Conservation (phyloP, 2,888 invertebrate species). For the Hetaerina titia region DNA sequence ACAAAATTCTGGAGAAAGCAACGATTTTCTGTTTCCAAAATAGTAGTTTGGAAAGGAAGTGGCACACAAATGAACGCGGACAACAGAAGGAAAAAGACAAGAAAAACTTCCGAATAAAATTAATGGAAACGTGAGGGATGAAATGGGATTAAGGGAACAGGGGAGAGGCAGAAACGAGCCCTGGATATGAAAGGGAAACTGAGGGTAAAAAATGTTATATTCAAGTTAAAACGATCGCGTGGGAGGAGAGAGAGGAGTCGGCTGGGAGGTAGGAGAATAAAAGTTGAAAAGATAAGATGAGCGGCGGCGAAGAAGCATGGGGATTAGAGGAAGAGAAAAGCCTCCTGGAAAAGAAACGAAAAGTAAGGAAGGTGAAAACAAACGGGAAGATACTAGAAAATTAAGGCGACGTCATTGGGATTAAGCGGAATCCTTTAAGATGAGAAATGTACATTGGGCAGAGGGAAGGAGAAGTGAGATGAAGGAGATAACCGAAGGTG, state of each 20-base stretch:
- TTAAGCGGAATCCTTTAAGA: background rate
- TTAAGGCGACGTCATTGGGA: background rate
- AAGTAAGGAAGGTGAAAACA: background rate
- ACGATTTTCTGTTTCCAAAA: no score
- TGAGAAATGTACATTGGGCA: background rate
- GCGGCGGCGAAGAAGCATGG: background rate
- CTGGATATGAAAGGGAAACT: background rate
- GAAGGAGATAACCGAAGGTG: background rate
- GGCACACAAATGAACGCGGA: no score
- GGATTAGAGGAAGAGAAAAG: background rate
- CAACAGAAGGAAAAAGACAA: no score
- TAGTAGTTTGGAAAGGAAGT: no score
- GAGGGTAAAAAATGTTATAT: background rate
- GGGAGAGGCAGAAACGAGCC: no score
- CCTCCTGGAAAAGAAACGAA: background rate
- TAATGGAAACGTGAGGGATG: no score
- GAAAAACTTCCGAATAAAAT: no score
- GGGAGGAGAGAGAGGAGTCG: background rate
- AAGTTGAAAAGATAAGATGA: background rate
- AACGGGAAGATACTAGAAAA: background rate
- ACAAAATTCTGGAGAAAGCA: no score
- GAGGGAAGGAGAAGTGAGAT: background rate
- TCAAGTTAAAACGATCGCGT: background rate
- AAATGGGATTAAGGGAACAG: no score
- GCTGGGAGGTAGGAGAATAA: background rate